These are phyloP conservation scores for Sinocyclocheilus rhinocerous DNA, from an alignment of 2,113 vertebrate species.

Conservation along the genomic window DNA sequence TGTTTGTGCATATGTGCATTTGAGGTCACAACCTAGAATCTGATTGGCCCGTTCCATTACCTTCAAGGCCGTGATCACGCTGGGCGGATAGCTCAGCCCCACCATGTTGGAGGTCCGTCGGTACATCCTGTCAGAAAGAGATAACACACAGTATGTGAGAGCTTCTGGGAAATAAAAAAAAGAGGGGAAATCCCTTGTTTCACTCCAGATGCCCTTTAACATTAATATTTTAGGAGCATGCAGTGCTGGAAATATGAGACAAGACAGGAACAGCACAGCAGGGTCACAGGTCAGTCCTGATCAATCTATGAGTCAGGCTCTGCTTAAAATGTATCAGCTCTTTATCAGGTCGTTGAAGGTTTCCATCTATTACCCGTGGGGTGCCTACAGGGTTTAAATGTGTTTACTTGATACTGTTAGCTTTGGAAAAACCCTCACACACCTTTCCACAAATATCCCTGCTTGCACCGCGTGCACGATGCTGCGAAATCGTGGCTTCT, in stretches of 20 bases:
- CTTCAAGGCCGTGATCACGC: constrained; percentile 90
- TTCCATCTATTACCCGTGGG: not conserved
- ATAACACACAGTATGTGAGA: constrained; percentile 50
- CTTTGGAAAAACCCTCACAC: not conserved
- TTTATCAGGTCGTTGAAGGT: not conserved
- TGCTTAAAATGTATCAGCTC: constrained; percentile 1
- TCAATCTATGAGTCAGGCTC: not conserved
- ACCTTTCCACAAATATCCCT: constrained; percentile 98
- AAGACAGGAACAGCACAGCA: not conserved
- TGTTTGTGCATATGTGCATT: not conserved
- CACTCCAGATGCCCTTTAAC: not conserved
- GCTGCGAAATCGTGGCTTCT: constrained; percentile 91
- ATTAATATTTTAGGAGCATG: constrained; percentile 41
- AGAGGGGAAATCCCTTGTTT: constrained; percentile 6
- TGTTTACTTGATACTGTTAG: not conserved
- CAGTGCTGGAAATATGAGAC: not conserved
- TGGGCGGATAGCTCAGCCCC: constrained; percentile 88
- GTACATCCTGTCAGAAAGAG: constrained; percentile 85
- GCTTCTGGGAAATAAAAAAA: not conserved
- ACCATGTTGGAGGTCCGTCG: constrained; percentile 91
- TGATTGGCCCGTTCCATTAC: constrained; percentile 68
- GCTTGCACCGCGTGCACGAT: constrained; percentile 96
- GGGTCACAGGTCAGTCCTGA: not conserved
- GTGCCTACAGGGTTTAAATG: not conserved
- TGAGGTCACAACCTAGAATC: constrained; percentile 1